Evolutionary conservation across 2,797 vertebrate species (phyloP).

Genomic region (Dipus sagitta): DNA sequence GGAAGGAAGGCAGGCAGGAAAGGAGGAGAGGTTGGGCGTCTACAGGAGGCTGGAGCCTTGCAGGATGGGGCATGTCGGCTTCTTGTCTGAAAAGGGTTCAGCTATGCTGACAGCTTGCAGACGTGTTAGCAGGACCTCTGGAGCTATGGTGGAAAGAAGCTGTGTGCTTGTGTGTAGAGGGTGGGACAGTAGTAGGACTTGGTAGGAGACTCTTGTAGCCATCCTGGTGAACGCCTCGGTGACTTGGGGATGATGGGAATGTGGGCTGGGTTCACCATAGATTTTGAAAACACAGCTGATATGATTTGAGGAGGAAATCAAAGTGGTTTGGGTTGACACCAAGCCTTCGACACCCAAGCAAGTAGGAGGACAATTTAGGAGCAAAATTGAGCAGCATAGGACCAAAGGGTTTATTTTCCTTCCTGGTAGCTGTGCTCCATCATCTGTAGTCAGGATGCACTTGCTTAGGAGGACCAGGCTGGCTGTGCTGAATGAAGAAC

Average conservation of each 20-base stretch:
- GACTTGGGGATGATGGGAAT: not conserved
- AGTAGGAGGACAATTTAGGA: not conserved
- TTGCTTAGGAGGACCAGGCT: not conserved
- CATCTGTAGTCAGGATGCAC: not conserved
- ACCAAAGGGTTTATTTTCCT: not conserved
- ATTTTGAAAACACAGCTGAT: not conserved
- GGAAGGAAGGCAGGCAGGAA: not conserved
- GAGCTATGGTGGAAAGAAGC: not conserved
- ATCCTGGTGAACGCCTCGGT: not conserved
- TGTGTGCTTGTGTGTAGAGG: too few species aligned
- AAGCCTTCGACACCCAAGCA: not conserved
- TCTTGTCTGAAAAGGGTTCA: not conserved
- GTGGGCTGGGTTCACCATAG: not conserved
- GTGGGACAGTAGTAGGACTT: not conserved
- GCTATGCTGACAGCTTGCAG: too few species aligned
- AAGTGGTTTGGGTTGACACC: not conserved
- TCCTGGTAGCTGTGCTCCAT: not conserved
- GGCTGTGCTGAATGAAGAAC: too few species aligned
- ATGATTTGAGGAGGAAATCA: not conserved
- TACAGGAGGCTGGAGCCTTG: not conserved
- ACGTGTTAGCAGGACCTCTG: too few species aligned
- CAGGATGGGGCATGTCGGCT: rapidly evolving
- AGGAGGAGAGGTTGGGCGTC: not conserved
- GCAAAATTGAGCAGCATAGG: not conserved
- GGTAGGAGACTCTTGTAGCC: rapidly evolving